Base-by-base conservation (phyloP, 2,113 vertebrate genomes). In the Fulmarus glacialis region DNA sequence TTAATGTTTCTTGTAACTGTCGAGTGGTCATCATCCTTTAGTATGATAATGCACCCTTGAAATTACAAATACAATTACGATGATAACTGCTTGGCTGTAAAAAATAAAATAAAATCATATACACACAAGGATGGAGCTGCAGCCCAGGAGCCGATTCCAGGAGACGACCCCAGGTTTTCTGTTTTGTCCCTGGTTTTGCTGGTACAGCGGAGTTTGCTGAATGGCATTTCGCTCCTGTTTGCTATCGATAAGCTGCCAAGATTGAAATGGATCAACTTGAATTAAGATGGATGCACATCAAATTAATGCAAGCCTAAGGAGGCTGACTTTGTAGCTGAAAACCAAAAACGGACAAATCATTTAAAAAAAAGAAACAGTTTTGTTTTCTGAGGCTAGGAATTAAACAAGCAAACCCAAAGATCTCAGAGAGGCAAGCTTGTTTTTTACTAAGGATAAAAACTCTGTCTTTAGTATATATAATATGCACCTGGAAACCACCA, bases 61-160 rank as follows among this genome's bases (percentile, higher is more conserved):
- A 97, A 96, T 90, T 72, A 87, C 77, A 94, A 88, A 93, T 50
- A 94, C 67, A 82, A 82, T 93, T 93, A 68, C 3, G 12, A 85
- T 55, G 55, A 53, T 67, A 90, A 92, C 71, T 74, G n/a, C 77
- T 93, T 80, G 81, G 52, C 87, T 79, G 64, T 89, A 40, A 84
- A 82, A 93, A 75, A 79, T 23, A 83, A 70, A 78, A 92, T 60
- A 20, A 59, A 87, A 47, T 56, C 11, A 50, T 68, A 50, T 32
- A 82, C 22, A 30, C 55, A 82, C 6, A 1, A 82, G 68, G 50
- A 34, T 4, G 2, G 58, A 68, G 26, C 48, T 78, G 66, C 67
- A 93, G 82, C 42, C 19, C 32, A 45, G 68, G 58, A 80, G 48
- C 24, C 0, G 4, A 60, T 72, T 72, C 56, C 92, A 75, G 71